Evolutionary conservation across 2,797 vertebrate species (phyloP).

Genomic region (Cyprinodon diabolis): DNA sequence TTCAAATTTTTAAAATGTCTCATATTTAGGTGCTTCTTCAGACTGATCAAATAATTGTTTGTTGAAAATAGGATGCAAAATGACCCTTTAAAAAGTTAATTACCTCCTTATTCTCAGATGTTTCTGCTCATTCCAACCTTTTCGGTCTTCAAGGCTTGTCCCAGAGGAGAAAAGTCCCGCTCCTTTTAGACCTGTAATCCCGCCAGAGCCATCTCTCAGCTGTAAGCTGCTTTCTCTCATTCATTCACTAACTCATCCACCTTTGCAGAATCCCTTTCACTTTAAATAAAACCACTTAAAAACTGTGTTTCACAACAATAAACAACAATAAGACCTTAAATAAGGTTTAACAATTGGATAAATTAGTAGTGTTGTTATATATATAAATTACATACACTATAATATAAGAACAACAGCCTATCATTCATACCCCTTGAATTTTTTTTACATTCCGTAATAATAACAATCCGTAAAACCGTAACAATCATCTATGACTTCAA

Average conservation of each 20-base stretch:
- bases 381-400: background rate
- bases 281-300: background rate
- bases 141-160: background rate
- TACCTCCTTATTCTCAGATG: constrained; percentile 37
- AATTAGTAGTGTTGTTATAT: background rate
- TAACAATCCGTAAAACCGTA: background rate
- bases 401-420: background rate
- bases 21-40: background rate
- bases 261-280: constrained; percentile 6
- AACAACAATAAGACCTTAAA: background rate
- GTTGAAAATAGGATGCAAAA: constrained; percentile 7
- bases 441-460: background rate
- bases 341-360: background rate
- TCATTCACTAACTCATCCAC: constrained; percentile 6
- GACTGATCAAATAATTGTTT: background rate
- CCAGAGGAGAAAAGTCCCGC: constrained; percentile 8
- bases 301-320: background rate
- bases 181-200: constrained; percentile 63
- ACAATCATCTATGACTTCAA: background rate
- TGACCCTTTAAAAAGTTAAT: constrained; percentile 19
- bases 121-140: constrained; percentile 11
- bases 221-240: constrained; percentile 52
- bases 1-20: background rate
- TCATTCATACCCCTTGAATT: background rate
- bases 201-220: constrained; percentile 33